A percentile compares a stretch with the other conserved stretches of the same genome.
Conservation (phyloP, 2,797 vertebrate species). For the Acanthopagrus latus region DNA sequence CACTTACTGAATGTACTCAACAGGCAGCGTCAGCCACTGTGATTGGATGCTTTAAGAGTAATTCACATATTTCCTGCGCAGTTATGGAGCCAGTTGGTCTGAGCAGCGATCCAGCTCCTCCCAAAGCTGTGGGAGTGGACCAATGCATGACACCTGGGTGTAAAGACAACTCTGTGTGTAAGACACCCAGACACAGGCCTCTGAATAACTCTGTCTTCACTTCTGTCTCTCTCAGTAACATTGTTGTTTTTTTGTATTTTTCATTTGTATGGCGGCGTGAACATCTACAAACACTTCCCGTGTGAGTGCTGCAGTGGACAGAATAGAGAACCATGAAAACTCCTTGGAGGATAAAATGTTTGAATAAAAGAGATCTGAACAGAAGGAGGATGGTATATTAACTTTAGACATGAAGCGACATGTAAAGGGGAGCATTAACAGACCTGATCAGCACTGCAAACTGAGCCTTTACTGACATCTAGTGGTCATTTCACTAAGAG, state of each 20-base stretch:
- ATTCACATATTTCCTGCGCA: not conserved
- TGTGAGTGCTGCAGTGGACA: not conserved
- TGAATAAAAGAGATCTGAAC: not conserved
- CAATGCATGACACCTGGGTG: slow-evolving; percentile 1
- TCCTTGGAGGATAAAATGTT: not conserved
- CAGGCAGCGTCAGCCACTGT: not conserved
- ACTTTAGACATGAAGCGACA: not conserved
- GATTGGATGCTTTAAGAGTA: slow-evolving; percentile 13
- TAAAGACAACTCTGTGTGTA: not conserved
- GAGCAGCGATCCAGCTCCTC: slow-evolving; percentile 12
- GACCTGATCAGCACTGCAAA: not conserved
- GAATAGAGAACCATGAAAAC: fast-evolving
- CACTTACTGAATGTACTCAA: not conserved
- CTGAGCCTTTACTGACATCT: slow-evolving; percentile 57
- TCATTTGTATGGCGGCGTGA: slow-evolving; percentile 6
- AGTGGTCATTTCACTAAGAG: slow-evolving; percentile 47
- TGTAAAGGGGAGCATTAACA: not conserved
- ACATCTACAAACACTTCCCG: slow-evolving; percentile 5
- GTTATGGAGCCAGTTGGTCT: not conserved
- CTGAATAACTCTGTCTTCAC: not conserved
- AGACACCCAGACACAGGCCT: not conserved
- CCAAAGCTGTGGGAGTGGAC: slow-evolving; percentile 10
- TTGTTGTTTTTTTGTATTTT: not conserved
- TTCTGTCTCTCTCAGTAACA: not conserved
- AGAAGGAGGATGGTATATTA: not conserved